Percentiles rank a stretch among this genome's conserved stretches.
These are phyloP conservation scores for Naso thynnoides DNA, from an alignment of 2,797 vertebrate genomes.

Conservation along the genomic window DNA sequence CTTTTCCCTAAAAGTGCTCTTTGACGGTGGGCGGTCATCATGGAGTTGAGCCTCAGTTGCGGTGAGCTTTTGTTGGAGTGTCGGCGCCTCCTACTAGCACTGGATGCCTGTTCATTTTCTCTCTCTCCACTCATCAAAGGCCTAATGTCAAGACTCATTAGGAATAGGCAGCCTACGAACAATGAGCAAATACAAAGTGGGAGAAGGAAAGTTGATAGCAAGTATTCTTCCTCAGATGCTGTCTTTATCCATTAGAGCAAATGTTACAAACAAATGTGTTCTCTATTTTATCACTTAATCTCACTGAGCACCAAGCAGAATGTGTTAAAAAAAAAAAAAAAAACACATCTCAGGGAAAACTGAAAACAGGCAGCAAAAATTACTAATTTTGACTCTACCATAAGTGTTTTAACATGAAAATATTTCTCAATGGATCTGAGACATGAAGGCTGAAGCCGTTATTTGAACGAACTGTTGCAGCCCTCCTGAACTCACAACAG, in stretches of 20 bases:
- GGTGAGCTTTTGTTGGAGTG: conserved; percentile 46
- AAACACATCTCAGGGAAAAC: neutral
- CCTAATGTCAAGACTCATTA: conserved; percentile 65
- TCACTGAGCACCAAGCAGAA: neutral
- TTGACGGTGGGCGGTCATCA: conserved; percentile 38
- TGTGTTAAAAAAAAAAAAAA: neutral
- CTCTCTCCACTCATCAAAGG: conserved; percentile 45
- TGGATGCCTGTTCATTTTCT: conserved; percentile 44
- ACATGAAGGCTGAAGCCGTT: conserved; percentile 1
- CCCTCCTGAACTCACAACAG: conserved; percentile 1
- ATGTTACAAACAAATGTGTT: conserved; percentile 14
- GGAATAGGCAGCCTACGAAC: conserved; percentile 29
- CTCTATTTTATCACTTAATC: conserved; percentile 32
- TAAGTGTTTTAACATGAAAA: neutral
- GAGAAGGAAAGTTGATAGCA: conserved; percentile 7
- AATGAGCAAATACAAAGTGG: conserved; percentile 42
- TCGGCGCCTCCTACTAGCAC: conserved; percentile 26
- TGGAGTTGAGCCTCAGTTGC: conserved; percentile 22
- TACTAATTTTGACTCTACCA: neutral
- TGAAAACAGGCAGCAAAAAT: conserved; percentile 21
- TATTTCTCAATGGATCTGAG: neutral
- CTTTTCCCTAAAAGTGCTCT: conserved; percentile 41
- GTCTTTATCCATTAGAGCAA: conserved; percentile 31
- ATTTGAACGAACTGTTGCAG: conserved; percentile 10
- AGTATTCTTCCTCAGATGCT: conserved; percentile 4